Conservation (phyloP, 2,113 vertebrate species). For the Addax nasomaculatus region DNA sequence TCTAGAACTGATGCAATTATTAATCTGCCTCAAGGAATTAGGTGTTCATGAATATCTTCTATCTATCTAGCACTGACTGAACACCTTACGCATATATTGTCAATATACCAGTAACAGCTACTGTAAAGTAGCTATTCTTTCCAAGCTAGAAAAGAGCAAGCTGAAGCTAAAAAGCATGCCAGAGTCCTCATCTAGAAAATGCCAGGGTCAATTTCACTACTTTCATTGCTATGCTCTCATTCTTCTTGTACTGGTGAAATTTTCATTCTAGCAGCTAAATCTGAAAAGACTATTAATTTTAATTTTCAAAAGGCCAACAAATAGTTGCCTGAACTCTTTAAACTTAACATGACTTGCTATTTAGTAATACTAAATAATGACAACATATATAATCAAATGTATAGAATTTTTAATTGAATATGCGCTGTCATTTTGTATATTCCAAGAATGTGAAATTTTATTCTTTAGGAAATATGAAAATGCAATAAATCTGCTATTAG, state of each 20-base stretch:
- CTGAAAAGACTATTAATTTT: not conserved
- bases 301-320: not conserved
- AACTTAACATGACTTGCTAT: not conserved
- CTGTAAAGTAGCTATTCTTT: not conserved
- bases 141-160: not conserved
- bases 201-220: not conserved
- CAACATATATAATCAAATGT: not conserved
- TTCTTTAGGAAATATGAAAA: not conserved
- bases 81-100: not conserved
- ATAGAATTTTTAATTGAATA: not conserved
- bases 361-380: not conserved
- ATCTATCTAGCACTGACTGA: not conserved
- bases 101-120: not conserved
- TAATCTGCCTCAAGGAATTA: not conserved
- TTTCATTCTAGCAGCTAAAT: not conserved
- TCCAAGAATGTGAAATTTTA: not conserved
- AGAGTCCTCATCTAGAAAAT: not conserved
- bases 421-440: not conserved
- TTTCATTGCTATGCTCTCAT: not conserved
- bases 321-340: not conserved
- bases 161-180: not conserved
- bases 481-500: not conserved
- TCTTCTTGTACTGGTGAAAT: not conserved
- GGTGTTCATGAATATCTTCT: not conserved
- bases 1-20: not conserved